Base-by-base conservation (phyloP, 2,113 vertebrate species). In the Channa argus region DNA sequence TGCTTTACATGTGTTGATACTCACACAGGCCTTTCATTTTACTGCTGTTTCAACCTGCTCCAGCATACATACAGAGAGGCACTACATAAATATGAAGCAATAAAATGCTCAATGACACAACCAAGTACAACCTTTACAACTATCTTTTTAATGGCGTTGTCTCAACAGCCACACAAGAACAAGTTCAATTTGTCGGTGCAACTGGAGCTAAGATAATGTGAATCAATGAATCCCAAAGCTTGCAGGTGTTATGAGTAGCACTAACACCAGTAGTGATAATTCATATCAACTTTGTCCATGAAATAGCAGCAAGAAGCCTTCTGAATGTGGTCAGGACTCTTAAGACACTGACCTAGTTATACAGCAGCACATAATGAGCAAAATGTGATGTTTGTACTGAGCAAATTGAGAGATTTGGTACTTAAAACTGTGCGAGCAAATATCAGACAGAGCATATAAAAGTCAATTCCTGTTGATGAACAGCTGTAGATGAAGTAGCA, bases 11-110 rank as follows among this genome's bases (percentile, higher is more conserved):
- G 45, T 75, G 54, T 66, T 61, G 12, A 67, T 52, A 15, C 39
- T 51, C 44, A 45, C 41, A 56, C 51, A 37, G 13, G 10, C 38
- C 38, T 77, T 73, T 63, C 38, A 39, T 73, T 65, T 59, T 46
- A 77, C 10, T 58, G 38, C 34, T 9, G 24, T 56, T 51, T 68
- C 15, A 59, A 9, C 34, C 38, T 36, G 50, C 63, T 56, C 2
- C 39, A 46, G 46, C 58, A 58, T 63, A 45, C 46, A 51, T 51
- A 50, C 43, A 55, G 37, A 10, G 46, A 65, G 11, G 38, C 43
- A 24, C 56, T 39, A 53, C 39, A 75, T 75, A 54, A 62, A 66
- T 39, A 63, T 33, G 46, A 52, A 44, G 66, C 11, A 45, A 7
- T 77, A 14, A 64, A 45, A 36, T 43, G 13, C 39, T 55, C 44